Evolutionary conservation across 2,113 vertebrate genomes (phyloP).

Genomic region (Sapayoa aenigma): DNA sequence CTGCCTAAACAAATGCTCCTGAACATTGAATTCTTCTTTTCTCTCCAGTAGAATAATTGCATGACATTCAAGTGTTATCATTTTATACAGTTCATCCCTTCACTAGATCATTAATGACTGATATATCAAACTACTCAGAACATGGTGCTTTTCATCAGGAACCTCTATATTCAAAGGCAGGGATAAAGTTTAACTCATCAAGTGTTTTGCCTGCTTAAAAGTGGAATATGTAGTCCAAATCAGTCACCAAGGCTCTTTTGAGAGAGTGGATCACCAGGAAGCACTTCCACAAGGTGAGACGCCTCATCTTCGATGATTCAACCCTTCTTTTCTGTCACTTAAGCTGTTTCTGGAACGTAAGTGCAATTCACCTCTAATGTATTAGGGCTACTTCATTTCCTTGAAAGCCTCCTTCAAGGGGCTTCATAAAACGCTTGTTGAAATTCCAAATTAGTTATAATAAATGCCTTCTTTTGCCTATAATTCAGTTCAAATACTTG

Average conservation of each 20-base stretch:
- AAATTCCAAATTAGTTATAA: slow-evolving; percentile 32
- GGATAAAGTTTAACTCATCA: not conserved
- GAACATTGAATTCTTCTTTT: not conserved
- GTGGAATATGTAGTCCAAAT: not conserved
- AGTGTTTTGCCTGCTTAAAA: not conserved
- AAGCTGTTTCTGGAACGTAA: not conserved
- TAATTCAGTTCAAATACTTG: not conserved
- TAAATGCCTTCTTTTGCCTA: not conserved
- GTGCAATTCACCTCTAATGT: not conserved
- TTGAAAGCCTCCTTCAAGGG: slow-evolving; percentile 11
- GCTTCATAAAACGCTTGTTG: not conserved
- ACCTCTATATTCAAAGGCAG: not conserved
- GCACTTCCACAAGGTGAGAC: not conserved
- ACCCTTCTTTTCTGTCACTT: not conserved
- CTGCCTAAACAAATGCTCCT: not conserved
- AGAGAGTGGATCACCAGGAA: not conserved
- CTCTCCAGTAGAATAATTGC: not conserved
- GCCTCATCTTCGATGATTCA: not conserved
- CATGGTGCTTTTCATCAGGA: not conserved
- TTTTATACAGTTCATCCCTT: not conserved
- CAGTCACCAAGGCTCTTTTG: not conserved
- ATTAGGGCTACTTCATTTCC: slow-evolving; percentile 20
- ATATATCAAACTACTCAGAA: not conserved
- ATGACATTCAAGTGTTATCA: not conserved
- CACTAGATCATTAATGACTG: not conserved